These are phyloP conservation scores for Epinephelus awoara DNA, from an alignment of 2,797 vertebrate species.

Conservation along the genomic window DNA sequence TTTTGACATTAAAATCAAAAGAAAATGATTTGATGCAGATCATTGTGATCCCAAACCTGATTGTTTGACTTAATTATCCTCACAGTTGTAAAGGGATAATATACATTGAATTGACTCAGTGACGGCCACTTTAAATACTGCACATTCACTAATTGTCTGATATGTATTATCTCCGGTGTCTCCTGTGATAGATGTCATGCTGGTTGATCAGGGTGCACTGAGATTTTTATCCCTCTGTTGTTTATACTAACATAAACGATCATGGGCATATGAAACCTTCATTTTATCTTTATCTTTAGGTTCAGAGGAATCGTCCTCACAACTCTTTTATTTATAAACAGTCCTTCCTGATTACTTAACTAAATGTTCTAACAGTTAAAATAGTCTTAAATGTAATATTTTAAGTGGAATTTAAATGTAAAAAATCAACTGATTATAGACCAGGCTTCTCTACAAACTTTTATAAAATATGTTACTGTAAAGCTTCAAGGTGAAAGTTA, in stretches of 20 bases:
- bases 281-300: not conserved
- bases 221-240: not conserved
- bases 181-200: not conserved
- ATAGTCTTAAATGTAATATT: not conserved
- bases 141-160: constrained; percentile 1
- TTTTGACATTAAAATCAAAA: not conserved
- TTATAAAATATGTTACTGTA: not conserved
- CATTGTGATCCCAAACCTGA: not conserved
- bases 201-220: not conserved
- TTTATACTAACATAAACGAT: not conserved
- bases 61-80: constrained; percentile 17
- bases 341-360: too few species aligned
- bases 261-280: not conserved
- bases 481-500: not conserved
- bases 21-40: constrained; percentile 14
- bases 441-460: not conserved
- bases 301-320: not conserved
- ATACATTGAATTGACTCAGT: not conserved
- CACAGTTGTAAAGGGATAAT: constrained; percentile 1
- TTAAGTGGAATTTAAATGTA: constrained; percentile 6
- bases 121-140: not conserved
- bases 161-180: not conserved
- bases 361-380: not conserved
- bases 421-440: not conserved
- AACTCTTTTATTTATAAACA: not conserved